Evolutionary conservation across 2,888 invertebrate genomes (phyloP).

Genomic region (Polia nebulosa): DNA sequence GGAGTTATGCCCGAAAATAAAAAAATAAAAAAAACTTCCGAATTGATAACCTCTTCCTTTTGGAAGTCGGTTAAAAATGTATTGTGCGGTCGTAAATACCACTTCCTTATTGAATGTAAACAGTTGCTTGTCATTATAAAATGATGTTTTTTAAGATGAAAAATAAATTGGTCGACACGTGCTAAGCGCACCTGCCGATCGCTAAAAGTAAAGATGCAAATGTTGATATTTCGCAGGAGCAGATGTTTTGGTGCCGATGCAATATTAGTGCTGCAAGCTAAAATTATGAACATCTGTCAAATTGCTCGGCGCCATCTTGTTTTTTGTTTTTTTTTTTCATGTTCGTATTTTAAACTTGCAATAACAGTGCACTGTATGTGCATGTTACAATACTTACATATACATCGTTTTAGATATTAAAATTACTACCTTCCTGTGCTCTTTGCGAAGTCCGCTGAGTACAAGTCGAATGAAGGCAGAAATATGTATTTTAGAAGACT

Average conservation of each 20-base stretch:
- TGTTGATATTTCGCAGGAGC: conserved; percentile 66
- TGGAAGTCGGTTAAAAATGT: no score
- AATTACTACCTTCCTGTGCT: neutral
- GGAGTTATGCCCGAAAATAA: no score
- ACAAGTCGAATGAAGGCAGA: neutral
- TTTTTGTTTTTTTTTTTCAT: conserved; percentile 13
- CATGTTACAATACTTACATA: neutral
- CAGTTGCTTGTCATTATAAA: neutral
- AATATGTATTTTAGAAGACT: neutral
- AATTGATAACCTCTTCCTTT: no score
- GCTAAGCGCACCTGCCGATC: conserved; percentile 68
- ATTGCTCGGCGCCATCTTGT: conserved; percentile 54
- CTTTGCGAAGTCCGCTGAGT: neutral
- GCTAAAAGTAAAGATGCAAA: conserved; percentile 66
- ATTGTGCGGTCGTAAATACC: conserved; percentile 15
- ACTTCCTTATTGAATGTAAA: neutral
- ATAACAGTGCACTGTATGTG: neutral
- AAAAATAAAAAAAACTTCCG: no score
- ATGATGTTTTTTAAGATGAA: conserved; percentile 19
- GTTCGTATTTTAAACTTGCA: neutral
- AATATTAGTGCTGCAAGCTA: conserved; percentile 39
- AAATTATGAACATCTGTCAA: conserved; percentile 65
- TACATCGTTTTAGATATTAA: neutral
- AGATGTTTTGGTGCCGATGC: conserved; percentile 66
- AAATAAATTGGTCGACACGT: conserved; percentile 50